phyloP scores from a whole-genome alignment of 2,888 invertebrate genomes.

The Tetragonula carbonaria region DNA sequence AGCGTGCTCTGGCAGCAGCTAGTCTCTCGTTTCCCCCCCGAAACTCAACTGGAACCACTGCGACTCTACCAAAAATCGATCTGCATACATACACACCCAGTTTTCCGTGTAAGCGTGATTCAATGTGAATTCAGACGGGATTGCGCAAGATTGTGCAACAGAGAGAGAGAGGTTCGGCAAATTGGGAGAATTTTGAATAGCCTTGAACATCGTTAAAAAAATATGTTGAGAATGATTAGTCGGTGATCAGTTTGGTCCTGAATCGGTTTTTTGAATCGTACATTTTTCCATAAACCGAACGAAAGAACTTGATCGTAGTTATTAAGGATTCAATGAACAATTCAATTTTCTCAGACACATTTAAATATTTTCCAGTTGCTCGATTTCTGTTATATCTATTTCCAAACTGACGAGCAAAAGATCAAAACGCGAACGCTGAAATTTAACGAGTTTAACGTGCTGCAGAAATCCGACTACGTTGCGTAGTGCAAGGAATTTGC shows the following conservation, averaged over 20 bases:
- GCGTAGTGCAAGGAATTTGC: not conserved
- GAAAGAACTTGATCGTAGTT: too few relatives aligned
- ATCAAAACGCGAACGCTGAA: not conserved
- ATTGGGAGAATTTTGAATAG: slow-evolving; percentile 6
- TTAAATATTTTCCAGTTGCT: too few relatives aligned
- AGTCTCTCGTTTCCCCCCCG: not conserved
- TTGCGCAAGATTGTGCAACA: slow-evolving; percentile 56
- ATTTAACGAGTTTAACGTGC: not conserved
- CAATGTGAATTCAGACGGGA: not conserved
- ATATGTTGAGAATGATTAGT: too few relatives aligned
- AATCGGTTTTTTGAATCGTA: too few relatives aligned
- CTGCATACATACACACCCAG: not conserved
- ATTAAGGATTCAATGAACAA: too few relatives aligned
- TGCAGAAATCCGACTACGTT: not conserved
- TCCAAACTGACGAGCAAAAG: not conserved
- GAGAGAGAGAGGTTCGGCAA: slow-evolving; percentile 13
- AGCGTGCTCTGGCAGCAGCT: slow-evolving; percentile 1
- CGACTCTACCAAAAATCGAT: slow-evolving; percentile 47
- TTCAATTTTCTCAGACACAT: too few relatives aligned
- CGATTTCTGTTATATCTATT: too few relatives aligned
- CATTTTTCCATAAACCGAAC: too few relatives aligned
- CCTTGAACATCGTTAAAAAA: not conserved
- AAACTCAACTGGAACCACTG: slow-evolving; percentile 20
- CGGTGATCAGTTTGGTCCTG: too few relatives aligned
- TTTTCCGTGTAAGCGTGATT: not conserved